Evolutionary conservation across 2,888 invertebrate species (phyloP).

Genomic region (Drosophila picticornis): DNA sequence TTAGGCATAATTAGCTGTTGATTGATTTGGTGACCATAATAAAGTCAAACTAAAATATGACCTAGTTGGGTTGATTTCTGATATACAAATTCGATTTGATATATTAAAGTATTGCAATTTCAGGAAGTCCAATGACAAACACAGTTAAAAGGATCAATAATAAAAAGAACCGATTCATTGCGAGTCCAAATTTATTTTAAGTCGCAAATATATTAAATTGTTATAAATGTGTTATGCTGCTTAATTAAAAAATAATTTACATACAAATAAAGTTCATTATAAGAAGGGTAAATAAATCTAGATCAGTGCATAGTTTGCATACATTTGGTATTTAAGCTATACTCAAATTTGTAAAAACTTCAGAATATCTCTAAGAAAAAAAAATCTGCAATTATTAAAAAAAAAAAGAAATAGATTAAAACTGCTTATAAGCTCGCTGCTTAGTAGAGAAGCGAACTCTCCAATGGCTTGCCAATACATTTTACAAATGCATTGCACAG

Average conservation of each 20-base stretch:
- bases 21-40: no score
- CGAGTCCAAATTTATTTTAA: background rate
- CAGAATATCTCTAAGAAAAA: background rate
- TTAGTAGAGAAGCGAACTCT: background rate
- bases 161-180: background rate
- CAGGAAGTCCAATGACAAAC: background rate
- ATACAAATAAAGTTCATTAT: background rate
- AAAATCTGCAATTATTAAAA: background rate
- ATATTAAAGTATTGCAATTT: background rate
- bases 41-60: no score
- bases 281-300: background rate
- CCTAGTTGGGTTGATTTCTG: background rate
- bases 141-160: background rate
- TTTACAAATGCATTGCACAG: conserved; percentile 19
- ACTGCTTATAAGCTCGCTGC: background rate
- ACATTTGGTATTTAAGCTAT: background rate
- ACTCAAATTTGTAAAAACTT: background rate
- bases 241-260: background rate
- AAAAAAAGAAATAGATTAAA: background rate
- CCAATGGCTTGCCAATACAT: conserved; percentile 6
- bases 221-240: background rate
- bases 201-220: background rate
- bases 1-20: background rate
- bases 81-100: background rate
- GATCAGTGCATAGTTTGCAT: no score